phyloP scores from a whole-genome alignment of 2,113 vertebrate species.

The Myotis brandtii region DNA sequence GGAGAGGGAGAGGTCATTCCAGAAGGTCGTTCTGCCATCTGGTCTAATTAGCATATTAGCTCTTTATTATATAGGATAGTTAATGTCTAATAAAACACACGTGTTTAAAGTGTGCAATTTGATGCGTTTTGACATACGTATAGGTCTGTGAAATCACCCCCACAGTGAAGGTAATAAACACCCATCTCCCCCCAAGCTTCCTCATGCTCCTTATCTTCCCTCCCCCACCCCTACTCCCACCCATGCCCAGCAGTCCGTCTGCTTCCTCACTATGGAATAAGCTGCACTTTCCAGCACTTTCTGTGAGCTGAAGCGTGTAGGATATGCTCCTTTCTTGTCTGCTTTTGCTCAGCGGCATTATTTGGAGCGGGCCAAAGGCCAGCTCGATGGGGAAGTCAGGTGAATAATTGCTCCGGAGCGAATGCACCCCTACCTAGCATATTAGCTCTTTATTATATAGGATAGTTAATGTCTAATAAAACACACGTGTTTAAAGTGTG shows the following conservation, averaged over 20 bases:
- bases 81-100: no score
- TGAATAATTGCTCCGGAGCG: neutral
- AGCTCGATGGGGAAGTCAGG: fast-evolving
- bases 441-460: no score
- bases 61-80: no score
- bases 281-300: neutral
- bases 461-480: no score
- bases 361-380: neutral
- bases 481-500: neutral
- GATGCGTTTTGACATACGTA: fast-evolving
- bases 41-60: no score
- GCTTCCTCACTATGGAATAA: neutral
- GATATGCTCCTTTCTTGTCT: neutral
- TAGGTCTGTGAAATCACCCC: neutral
- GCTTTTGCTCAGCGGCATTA: fast-evolving
- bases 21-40: no score
- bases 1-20: no score
- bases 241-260: neutral
- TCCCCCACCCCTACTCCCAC: fast-evolving
- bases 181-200: neutral
- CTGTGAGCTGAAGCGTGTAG: neutral
- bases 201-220: fast-evolving
- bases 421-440: neutral
- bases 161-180: neutral
- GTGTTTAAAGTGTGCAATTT: fast-evolving